Evolutionary conservation across 1,140 invertebrate genomes (phyloP).

Genomic region (Cylas formicarius): DNA sequence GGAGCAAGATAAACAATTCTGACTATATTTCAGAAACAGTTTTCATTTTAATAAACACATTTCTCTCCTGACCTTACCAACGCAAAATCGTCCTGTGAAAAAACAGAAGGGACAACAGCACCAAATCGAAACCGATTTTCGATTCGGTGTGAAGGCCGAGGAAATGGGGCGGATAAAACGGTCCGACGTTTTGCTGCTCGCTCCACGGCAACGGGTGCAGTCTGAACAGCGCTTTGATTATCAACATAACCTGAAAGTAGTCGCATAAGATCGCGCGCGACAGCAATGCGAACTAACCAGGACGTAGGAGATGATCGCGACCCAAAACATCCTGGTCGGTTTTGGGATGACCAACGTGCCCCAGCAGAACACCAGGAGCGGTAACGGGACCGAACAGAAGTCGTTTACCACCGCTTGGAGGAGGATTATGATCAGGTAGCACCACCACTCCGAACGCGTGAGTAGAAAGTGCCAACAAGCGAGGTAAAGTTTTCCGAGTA

Average conservation of each 20-base stretch:
- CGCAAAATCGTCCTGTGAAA: too few species aligned
- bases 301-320: constrained; percentile 10
- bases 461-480: constrained; percentile 7
- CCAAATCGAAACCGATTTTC: neutral
- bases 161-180: constrained; percentile 3
- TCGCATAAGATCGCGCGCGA: neutral
- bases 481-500: constrained; percentile 10
- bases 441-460: constrained; percentile 9
- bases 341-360: constrained; percentile 12
- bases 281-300: constrained; percentile 8
- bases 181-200: neutral
- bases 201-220: constrained; percentile 2
- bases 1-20: too few species aligned
- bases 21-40: too few species aligned
- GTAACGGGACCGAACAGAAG: constrained; percentile 14
- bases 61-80: too few species aligned
- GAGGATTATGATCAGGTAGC: constrained; percentile 11
- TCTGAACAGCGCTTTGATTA: neutral
- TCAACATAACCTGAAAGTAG: constrained; percentile 9
- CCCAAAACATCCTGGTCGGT: constrained; percentile 16
- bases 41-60: too few species aligned
- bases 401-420: constrained; percentile 4
- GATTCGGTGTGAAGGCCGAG: neutral
- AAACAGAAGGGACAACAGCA: neutral
- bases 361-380: constrained; percentile 14